Evolutionary conservation across 1,140 invertebrate genomes (phyloP), one percentile per base, ranked within the genome.

Genomic region (Oncopodura yosiiana): DNA sequence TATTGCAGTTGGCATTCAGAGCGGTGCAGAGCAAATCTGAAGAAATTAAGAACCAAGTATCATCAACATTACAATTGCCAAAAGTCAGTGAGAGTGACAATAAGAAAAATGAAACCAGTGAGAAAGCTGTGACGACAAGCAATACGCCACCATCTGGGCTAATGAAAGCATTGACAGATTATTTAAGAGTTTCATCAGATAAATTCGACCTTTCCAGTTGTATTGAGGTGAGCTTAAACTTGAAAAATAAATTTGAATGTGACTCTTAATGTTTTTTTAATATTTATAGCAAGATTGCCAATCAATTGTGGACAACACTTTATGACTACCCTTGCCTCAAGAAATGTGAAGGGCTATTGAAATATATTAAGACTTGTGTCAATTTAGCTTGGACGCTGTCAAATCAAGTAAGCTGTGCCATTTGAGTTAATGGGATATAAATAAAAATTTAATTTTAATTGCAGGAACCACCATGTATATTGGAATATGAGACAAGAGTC

Each of bases 251-350:
- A n/a, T 29, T 30, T 30, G n/a, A 6, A 34, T 21, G 11, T 16
- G 38, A 36, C 4, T 8, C 27, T 24, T 24, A 27, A 29, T 48
- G 16, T 27, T 21, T n/a, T 38, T 23, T 46, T 32, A 12, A 53
- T 23, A 45, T 55, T 43, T 49, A 29, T 66, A 82, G 80, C 79
- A 82, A 56, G 80, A n/a, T 83, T 1, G 76, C 75, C 49, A 69
- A 72, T 46, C 79, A 81, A 63, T 75, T 83, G 37, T 81, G 78
- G 73, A 75, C 76, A 11, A 86, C 83, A 2, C 69, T 86, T 16
- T 84, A 82, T 65, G 84, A 86, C 68, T 86, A 85, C 67, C 83
- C 83, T 3, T 80, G 78, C 65, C 70, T 86, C 9, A 80, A 78
- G 65, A 66, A 69, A 11, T 84, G 81, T 64, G 62, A 72, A 18